Evolutionary conservation across 2,888 invertebrate genomes (phyloP).

Genomic region (Acanthosepion lycidas): DNA sequence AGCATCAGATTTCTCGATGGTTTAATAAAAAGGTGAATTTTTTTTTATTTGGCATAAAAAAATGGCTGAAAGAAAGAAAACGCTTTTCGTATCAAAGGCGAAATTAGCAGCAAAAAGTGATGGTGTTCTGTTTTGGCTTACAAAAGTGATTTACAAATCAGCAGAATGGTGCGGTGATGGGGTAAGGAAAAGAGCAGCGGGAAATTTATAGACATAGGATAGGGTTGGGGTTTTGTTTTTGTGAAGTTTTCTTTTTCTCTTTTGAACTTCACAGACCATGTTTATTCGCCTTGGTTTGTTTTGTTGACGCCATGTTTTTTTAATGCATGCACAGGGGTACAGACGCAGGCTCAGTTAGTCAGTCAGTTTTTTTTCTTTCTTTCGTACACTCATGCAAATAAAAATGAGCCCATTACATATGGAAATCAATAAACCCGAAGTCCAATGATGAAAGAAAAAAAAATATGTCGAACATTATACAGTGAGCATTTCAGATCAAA

Average conservation of each 20-base stretch:
- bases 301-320: background rate
- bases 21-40: background rate
- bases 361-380: background rate
- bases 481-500: no score
- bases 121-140: background rate
- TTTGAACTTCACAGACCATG: background rate
- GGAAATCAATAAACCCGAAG: no score
- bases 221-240: background rate
- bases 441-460: no score
- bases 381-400: background rate
- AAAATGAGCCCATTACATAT: no score
- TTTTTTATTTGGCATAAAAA: background rate
- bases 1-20: background rate
- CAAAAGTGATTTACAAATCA: background rate
- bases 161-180: background rate
- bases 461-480: no score
- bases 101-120: background rate
- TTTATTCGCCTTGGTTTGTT: background rate
- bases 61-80: background rate
- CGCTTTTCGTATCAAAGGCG: background rate
- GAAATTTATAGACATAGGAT: background rate
- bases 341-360: background rate
- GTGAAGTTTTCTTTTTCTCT: conserved; percentile 17
- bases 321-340: background rate
- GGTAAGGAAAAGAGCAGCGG: background rate